Conservation (phyloP, 2,113 vertebrate species). For the Morone chrysops region DNA sequence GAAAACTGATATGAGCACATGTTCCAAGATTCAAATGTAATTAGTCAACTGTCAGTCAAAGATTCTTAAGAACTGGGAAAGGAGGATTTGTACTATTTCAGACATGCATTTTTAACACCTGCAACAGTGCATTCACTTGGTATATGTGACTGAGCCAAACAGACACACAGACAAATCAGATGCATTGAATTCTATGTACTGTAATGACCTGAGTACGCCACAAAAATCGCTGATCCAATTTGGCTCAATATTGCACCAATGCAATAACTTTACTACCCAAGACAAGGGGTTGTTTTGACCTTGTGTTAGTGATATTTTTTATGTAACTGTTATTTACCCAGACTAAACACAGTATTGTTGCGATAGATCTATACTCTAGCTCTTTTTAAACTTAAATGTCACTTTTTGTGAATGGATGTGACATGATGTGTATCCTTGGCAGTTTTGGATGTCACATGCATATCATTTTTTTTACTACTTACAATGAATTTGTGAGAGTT, state of each 20-base stretch:
- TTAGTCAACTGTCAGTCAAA: slow-evolving; percentile 58
- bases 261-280: not conserved
- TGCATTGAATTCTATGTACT: not conserved
- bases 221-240: not conserved
- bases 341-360: not conserved
- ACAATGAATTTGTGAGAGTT: not conserved
- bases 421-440: too few relatives aligned
- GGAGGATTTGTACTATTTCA: not conserved
- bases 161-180: not conserved
- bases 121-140: not conserved
- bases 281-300: not conserved
- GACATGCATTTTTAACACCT: not conserved
- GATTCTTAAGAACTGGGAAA: slow-evolving; percentile 4
- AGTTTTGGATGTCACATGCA: not conserved
- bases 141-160: not conserved
- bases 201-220: not conserved
- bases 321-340: not conserved
- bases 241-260: not conserved
- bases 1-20: slow-evolving; percentile 78
- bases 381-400: not conserved
- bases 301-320: not conserved
- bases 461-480: not conserved
- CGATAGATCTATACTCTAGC: too few relatives aligned
- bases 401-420: not conserved
- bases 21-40: slow-evolving; percentile 68